Conservation (phyloP, 2,797 vertebrate species). For the Urophycis tenuis region DNA sequence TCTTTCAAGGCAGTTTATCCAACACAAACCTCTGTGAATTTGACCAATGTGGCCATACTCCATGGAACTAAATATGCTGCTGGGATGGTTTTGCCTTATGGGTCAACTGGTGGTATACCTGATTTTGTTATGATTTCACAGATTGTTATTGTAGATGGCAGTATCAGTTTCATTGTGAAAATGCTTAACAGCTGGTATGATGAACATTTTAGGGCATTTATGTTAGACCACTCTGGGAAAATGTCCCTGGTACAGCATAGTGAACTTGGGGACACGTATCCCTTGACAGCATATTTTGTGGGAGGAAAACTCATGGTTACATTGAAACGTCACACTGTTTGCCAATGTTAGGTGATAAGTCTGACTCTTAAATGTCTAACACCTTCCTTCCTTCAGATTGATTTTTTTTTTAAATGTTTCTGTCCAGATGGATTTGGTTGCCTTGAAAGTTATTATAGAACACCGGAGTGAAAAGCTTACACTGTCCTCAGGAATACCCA, state of each 20-base stretch:
- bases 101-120: too few relatives aligned
- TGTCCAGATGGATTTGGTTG: slow-evolving; percentile 24
- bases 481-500: too few relatives aligned
- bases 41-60: too few relatives aligned
- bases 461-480: too few relatives aligned
- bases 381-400: slow-evolving; percentile 1
- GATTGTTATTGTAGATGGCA: slow-evolving; percentile 7
- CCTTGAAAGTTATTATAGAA: too few relatives aligned
- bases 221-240: slow-evolving; percentile 10
- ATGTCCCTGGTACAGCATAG: slow-evolving; percentile 5
- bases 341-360: slow-evolving; percentile 10
- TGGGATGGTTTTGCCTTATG: too few relatives aligned
- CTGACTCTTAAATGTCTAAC: slow-evolving; percentile 11
- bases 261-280: slow-evolving; percentile 12
- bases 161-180: slow-evolving; percentile 9
- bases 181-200: slow-evolving; percentile 6
- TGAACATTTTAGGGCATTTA: slow-evolving; percentile 8
- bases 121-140: slow-evolving; percentile 12
- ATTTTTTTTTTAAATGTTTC: slow-evolving; percentile 14
- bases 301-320: too few relatives aligned
- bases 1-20: slow-evolving; percentile 9
- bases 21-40: slow-evolving; percentile 12
- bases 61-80: too few relatives aligned
- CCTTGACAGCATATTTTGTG: slow-evolving; percentile 2
- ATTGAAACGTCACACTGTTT: neutral